A percentile compares a stretch with the other conserved stretches of the same genome.
These are phyloP conservation scores for Gavialis gangeticus DNA, from an alignment of 2,113 vertebrate genomes.

Conservation along the genomic window DNA sequence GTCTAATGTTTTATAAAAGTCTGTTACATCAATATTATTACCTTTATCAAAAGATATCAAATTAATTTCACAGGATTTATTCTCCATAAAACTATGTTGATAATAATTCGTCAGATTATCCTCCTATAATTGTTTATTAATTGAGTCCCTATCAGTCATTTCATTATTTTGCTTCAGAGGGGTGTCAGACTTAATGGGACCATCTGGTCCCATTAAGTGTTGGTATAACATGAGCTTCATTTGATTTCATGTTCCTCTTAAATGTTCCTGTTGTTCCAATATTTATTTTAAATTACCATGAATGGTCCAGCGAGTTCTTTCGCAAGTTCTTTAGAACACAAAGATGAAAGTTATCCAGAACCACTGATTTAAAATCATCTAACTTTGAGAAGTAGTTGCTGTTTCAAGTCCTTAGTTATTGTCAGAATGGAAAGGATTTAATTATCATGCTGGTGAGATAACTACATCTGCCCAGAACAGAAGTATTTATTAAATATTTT, in stretches of 20 bases:
- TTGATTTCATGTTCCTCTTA: neutral
- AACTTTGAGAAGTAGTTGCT: neutral
- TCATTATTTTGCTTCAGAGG: neutral
- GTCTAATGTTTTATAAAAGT: slow-evolving; percentile 11
- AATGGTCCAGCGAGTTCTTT: neutral
- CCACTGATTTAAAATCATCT: neutral
- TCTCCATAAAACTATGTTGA: slow-evolving; percentile 2
- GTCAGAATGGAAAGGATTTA: neutral
- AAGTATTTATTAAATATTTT: neutral
- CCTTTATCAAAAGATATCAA: slow-evolving; percentile 18
- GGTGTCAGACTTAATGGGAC: neutral
- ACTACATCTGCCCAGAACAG: neutral
- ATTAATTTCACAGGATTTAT: slow-evolving; percentile 27
- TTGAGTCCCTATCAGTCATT: neutral
- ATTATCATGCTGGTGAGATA: neutral
- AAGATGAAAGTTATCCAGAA: neutral
- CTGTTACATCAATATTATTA: neutral
- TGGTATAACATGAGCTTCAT: neutral
- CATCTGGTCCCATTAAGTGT: neutral
- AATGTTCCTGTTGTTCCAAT: neutral
- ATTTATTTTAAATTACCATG: neutral
- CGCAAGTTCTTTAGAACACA: neutral
- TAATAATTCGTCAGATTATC: neutral
- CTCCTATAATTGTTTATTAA: neutral
- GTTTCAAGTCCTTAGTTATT: neutral